Evolutionary conservation across 2,888 invertebrate species (phyloP).

Genomic region (Coleophora deauratella): DNA sequence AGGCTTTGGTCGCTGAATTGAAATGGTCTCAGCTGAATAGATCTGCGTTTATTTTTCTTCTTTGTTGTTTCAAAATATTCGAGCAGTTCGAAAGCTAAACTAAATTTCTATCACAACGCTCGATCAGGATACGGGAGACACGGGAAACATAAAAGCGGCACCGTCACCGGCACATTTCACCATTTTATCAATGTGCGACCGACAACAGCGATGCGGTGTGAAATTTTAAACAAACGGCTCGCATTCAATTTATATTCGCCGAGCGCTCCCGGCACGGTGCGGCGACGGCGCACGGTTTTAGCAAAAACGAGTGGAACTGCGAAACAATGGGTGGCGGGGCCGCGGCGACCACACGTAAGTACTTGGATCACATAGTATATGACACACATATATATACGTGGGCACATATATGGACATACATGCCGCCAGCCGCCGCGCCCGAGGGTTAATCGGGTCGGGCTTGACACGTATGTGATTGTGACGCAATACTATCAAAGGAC

Average conservation of each 20-base stretch:
- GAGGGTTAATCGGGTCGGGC: constrained; percentile 7
- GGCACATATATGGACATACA: too few species aligned
- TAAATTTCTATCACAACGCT: background rate
- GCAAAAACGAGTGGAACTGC: constrained; percentile 8
- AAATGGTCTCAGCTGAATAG: too few species aligned
- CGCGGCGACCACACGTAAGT: constrained; percentile 24
- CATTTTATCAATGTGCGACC: constrained; percentile 27
- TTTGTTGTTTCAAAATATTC: background rate
- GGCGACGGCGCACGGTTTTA: constrained; percentile 18
- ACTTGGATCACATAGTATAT: constrained; percentile 2
- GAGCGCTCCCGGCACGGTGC: constrained; percentile 21
- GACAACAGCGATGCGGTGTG: constrained; percentile 27
- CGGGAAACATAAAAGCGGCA: constrained; percentile 14
- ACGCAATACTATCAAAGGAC: background rate
- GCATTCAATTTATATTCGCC: constrained; percentile 49
- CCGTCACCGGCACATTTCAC: constrained; percentile 19
- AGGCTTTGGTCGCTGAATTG: too few species aligned
- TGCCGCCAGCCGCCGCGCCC: background rate
- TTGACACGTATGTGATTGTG: background rate
- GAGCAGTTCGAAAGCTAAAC: background rate
- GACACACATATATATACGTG: too few species aligned
- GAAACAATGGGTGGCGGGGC: constrained; percentile 15
- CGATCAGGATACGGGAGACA: background rate
- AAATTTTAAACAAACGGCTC: constrained; percentile 45
- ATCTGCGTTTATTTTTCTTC: too few species aligned